Evolutionary conservation across 2,113 vertebrate species (phyloP), one percentile per base, ranked within the genome.

Genomic region (Pionites leucogaster): DNA sequence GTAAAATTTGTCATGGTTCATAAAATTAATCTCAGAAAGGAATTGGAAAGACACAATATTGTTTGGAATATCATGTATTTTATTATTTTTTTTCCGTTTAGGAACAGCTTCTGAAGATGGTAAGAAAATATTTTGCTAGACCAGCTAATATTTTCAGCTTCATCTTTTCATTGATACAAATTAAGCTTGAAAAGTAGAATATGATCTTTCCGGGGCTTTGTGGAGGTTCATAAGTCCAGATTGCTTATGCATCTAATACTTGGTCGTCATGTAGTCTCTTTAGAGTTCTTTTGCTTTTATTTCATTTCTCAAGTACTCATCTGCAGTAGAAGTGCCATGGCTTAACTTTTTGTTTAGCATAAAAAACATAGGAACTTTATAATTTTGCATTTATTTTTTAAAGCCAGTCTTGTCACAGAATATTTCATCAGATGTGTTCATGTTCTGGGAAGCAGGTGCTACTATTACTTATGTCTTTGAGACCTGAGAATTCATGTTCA

Each of bases 91-190:
- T 98, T 96, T 98, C 98, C 98, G 96, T 98, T 97, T 98, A 99
- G 99, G 98, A 97, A 98, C 98, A 98, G 97, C 98, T 92, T 98
- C 98, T 98, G 98, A 99, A 97, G 98, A 99, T 98, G 99, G 98
- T 99, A 99, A 99, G 98, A 98, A 83, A 96, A 93, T 50, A 85
- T 92, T 97, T 93, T 89, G 84, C 93, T 96, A 97, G 97, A 98
- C 89, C 10, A 95, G 80, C 84, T 96, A 78, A 91, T 87, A 64
- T 69, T 71, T 97, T 86, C 93, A 90, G 82, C 82, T 97, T 97
- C 59, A 49, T 97, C 17, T 95, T 96, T 96, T 95, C 91, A 93
- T 97, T 92, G 42, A 62, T 95, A 69, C 68, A 70, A 94, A 86
- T 91, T 70, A 93, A 87, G 60, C 60, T 92, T 83, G 84, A 22